Percentiles rank a stretch among this genome's conserved stretches.
phyloP scores from a whole-genome alignment of 2,797 vertebrate genomes.

The Centroberyx gerrardi region DNA sequence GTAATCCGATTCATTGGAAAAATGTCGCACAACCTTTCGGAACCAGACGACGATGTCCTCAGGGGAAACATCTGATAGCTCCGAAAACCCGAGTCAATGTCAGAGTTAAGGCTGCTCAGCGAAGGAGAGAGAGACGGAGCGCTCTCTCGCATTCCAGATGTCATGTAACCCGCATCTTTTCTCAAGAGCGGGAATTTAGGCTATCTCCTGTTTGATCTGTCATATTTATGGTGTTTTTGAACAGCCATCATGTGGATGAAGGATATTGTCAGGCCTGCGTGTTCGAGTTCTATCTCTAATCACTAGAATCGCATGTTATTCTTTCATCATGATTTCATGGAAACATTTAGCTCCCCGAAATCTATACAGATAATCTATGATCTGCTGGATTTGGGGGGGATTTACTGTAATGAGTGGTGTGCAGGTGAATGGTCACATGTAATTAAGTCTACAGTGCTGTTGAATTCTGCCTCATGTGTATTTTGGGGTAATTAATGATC shows the following conservation, averaged over 20 bases:
- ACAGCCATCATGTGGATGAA: conserved; percentile 27
- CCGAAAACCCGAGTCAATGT: conserved; percentile 49
- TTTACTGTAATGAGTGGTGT: conserved; percentile 49
- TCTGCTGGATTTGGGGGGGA: conserved; percentile 35
- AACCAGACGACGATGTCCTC: conserved; percentile 38
- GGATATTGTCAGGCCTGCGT: conserved; percentile 24
- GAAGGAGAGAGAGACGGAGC: conserved; percentile 26
- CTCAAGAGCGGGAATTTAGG: conserved; percentile 35
- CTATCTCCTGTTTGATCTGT: conserved; percentile 26
- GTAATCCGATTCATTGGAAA: conserved; percentile 37
- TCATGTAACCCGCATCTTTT: conserved; percentile 53
- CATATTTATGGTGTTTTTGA: conserved; percentile 34
- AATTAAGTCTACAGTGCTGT: conserved; percentile 45
- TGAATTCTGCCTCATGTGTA: conserved; percentile 35
- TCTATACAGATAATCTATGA: conserved; percentile 42
- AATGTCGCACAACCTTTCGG: conserved; percentile 35
- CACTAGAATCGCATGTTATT: conserved; percentile 40
- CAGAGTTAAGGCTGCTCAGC: conserved; percentile 40
- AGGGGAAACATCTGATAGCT: conserved; percentile 47
- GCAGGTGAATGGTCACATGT: conserved; percentile 56
- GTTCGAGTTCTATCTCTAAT: conserved; percentile 23
- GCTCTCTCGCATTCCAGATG: conserved; percentile 30
- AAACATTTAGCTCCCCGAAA: conserved; percentile 28
- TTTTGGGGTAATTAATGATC: conserved; percentile 46
- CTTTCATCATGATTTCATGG: conserved; percentile 36